These are phyloP conservation scores for Phylloscopus collybita DNA, from an alignment of 2,797 vertebrate genomes.

Conservation along the genomic window DNA sequence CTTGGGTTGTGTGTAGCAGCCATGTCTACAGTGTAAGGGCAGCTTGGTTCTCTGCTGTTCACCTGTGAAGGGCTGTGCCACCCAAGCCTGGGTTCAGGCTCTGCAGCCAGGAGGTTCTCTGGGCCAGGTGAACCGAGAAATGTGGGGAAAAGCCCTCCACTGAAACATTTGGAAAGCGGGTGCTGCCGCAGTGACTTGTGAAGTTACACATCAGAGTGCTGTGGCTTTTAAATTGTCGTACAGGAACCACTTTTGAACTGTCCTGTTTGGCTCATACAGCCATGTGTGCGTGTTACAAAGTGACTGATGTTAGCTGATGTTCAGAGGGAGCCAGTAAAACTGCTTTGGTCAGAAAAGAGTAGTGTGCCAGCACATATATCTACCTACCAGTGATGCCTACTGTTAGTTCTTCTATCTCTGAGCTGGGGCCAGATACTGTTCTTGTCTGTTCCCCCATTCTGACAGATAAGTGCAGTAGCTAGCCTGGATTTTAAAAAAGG, in stretches of 20 bases:
- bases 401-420: neutral
- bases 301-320: neutral
- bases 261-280: neutral
- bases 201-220: neutral
- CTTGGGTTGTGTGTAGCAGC: neutral
- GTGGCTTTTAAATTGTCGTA: neutral
- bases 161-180: neutral
- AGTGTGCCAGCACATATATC: neutral
- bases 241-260: neutral
- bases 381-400: neutral
- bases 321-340: neutral
- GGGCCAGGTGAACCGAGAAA: neutral
- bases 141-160: neutral
- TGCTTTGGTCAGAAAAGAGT: neutral
- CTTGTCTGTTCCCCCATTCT: neutral
- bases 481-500: neutral
- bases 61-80: neutral
- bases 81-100: neutral
- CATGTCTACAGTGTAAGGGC: neutral
- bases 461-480: neutral
- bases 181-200: neutral
- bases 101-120: neutral
- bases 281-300: neutral
- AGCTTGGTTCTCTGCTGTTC: neutral
- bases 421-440: neutral